A percentile compares a stretch with the other conserved stretches of the same genome.
Conservation (phyloP, 2,113 vertebrate genomes). For the Scophthalmus maximus region DNA sequence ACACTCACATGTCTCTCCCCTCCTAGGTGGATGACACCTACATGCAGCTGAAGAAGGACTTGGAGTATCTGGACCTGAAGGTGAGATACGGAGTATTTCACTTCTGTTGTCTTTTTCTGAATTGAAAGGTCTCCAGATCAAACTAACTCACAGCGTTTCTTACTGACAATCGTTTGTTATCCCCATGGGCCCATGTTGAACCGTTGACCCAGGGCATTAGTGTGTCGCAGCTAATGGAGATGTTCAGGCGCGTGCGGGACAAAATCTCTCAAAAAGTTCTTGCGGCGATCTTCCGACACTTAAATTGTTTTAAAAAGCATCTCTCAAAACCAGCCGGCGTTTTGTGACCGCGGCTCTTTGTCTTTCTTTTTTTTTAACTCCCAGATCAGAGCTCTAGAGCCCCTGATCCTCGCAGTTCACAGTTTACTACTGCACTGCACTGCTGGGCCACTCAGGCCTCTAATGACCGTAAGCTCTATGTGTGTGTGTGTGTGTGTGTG, state of each 20-base stretch:
- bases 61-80: constrained; percentile 97
- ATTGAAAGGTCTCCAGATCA: constrained; percentile 1
- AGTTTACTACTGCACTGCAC: constrained; percentile 97
- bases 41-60: constrained; percentile 94
- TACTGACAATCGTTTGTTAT: constrained; percentile 20
- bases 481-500: constrained; percentile 38
- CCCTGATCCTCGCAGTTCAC: constrained; percentile 98
- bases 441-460: constrained; percentile 90
- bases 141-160: constrained; percentile 26
- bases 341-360: constrained; percentile 78
- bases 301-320: constrained; percentile 51
- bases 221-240: constrained; percentile 6
- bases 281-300: constrained; percentile 30
- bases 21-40: constrained; percentile 93
- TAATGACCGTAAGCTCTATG: constrained; percentile 92
- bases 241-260: constrained; percentile 9
- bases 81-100: constrained; percentile 75
- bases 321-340: constrained; percentile 43
- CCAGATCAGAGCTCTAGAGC: constrained; percentile 98
- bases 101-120: constrained; percentile 10
- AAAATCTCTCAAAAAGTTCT: not conserved
- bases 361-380: constrained; percentile 82
- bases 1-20: constrained; percentile 41
- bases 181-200: too few relatives aligned
- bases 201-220: not conserved